Base-by-base conservation (phyloP, 2,797 vertebrate species). In the Distichodus sexfasciatus region DNA sequence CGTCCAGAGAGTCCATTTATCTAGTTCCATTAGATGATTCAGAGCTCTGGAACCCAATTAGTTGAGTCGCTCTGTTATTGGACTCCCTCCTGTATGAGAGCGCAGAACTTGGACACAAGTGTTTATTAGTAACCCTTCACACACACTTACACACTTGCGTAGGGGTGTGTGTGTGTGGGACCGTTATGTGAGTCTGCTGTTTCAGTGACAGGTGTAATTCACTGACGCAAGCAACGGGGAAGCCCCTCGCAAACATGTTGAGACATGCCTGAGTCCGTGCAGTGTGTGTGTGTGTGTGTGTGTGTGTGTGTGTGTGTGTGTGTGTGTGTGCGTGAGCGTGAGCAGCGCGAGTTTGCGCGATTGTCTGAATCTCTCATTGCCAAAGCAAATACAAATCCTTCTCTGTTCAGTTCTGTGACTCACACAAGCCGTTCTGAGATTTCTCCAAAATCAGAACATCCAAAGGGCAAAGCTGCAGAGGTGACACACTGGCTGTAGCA, bases 141-240 rank as follows among this genome's bases (percentile, higher is more conserved):
- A n/a, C n/a, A n/a, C n/a, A n/a, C n/a, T 33, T 38, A 46, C 38
- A 8, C 31, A 57, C 33, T 53, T 17, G 33, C 19, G 7, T n/a
- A n/a, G n/a, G n/a, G n/a, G n/a, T n/a, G 21, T n/a, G 63, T 23
- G 2, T 24, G 2, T 12, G 19, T 21, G 57, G 58, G 48, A 57
- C 33, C 44, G 19, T 70, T 36, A 66, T 63, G 51, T 66, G 47
- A 36, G 29, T 29, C 31, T 55, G 15, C 51, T 21, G 53, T 9
- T 40, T 58, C 55, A 40, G 36, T 31, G 63, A 79, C 73, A 78
- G 66, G 76, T 75, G 66, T 54, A 62, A 40, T 59, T 66, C 54
- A 72, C 26, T 62, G 55, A 69, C 50, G 36, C 35, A 7, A 41
- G 33, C 53, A 6, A 43, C 11, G 24, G 48, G 61, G 73, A 78